Base-by-base conservation (phyloP, 2,797 vertebrate genomes). In the Danionella dracula region DNA sequence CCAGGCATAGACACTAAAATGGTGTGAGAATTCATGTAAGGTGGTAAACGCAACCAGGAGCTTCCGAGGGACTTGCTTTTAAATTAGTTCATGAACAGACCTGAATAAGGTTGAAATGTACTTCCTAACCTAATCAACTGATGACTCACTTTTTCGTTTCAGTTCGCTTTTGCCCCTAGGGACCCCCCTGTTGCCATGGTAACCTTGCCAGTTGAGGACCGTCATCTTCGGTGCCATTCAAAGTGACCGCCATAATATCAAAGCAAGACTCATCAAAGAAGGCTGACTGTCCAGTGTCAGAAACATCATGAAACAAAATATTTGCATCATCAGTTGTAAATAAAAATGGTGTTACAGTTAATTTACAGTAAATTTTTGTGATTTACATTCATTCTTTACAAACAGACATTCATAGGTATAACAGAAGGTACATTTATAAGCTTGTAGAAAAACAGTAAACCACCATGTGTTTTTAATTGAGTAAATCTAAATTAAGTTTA, bases 161-260 rank as follows among this genome's bases (percentile, higher is more conserved):
- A 32, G 21, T 48, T 34, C 15, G 42, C 34, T 66, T 56, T 46
- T 49, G 12, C 53, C 64, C 53, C 42, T 48, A 49, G 35, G 53
- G 53, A 49, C 51, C 53, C 42, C 51, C 34, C 42, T 66, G 64
- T 66, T 57, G 42, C 48, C 55, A 56, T 60, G 31, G 49, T 57
- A 56, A 35, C 83, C 79, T 87, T 71, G 80, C 83, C 82, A 87
- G 77, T 68, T 79, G 78, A 20, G 69, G 54, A 51, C 60, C 62
- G 68, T 75, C 68, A 57, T 65, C 40, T 27, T 49, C 12, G 32
- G 70, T 66, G 42, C 82, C 80, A 71, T 88, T 84, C 70, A 82
- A 75, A 62, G 78, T 87, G 78, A 86, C 81, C 9, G 84, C 85
- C 81, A 81, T 84, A 72, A 86, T 70, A 48, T 78, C 82, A 1